phyloP scores from a whole-genome alignment of 2,888 invertebrate genomes.

The Portevinia maculata region DNA sequence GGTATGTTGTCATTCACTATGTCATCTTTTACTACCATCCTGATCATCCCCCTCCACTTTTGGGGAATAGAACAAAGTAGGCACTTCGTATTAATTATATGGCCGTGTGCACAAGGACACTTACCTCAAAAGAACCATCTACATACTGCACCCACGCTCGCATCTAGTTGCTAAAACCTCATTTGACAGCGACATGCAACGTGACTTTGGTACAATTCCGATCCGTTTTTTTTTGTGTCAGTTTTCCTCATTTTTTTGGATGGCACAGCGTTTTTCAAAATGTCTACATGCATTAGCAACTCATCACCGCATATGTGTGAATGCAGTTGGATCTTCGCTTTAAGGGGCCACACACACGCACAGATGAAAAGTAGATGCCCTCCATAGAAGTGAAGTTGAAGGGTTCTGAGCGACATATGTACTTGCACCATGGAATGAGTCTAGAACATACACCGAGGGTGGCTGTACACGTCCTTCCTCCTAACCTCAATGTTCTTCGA shows the following conservation, averaged over 20 bases:
- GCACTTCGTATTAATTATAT: constrained; percentile 74
- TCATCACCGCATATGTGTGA: background rate
- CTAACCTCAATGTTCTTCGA: constrained; percentile 65
- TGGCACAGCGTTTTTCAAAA: constrained; percentile 61
- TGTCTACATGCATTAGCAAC: constrained; percentile 46
- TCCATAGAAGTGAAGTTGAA: constrained; percentile 60
- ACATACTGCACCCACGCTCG: background rate
- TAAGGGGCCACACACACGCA: constrained; percentile 1
- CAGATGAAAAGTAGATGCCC: constrained; percentile 25
- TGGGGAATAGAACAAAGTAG: constrained; percentile 68
- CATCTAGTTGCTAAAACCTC: constrained; percentile 55
- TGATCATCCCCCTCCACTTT: constrained; percentile 12
- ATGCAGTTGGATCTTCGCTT: constrained; percentile 36
- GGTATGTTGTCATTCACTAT: constrained; percentile 68
- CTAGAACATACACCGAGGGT: constrained; percentile 30
- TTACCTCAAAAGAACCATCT: constrained; percentile 66
- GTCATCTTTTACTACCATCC: constrained; percentile 50
- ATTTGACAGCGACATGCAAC: constrained; percentile 73
- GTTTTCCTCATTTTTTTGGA: constrained; percentile 46
- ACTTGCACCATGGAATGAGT: constrained; percentile 44
- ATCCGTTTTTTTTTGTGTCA: constrained; percentile 31
- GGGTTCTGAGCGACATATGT: constrained; percentile 70
- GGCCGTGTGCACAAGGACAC: constrained; percentile 73
- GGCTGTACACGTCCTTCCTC: constrained; percentile 16
- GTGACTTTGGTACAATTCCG: constrained; percentile 72